A percentile compares a stretch with the other conserved stretches of the same genome.
These are phyloP conservation scores for Peromyscus polionotus DNA, from an alignment of 2,113 vertebrate species.

Conservation along the genomic window DNA sequence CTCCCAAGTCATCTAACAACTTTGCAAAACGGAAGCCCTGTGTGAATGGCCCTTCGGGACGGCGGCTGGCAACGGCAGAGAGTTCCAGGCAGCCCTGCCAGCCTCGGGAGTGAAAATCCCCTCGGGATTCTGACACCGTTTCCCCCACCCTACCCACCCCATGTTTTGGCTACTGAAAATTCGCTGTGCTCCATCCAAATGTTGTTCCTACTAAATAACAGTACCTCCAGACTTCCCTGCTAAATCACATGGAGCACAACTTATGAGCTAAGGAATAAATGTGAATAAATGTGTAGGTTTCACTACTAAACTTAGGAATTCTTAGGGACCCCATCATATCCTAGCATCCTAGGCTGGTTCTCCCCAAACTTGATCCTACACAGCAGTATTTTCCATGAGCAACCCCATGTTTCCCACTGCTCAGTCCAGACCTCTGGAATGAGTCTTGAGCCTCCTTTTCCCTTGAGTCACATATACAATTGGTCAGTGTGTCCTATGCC, in stretches of 20 bases:
- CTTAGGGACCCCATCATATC: background rate
- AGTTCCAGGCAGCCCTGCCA: background rate
- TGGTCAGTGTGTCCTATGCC: background rate
- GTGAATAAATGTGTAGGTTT: background rate
- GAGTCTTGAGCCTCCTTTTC: background rate
- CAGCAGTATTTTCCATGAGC: background rate
- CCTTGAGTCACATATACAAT: background rate
- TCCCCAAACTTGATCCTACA: background rate
- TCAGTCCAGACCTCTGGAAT: slow-evolving; percentile 16
- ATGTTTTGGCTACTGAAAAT: background rate
- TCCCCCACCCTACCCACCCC: background rate
- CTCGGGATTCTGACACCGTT: background rate
- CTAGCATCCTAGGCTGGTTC: background rate
- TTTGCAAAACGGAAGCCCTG: slow-evolving; percentile 29
- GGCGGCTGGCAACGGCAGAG: background rate
- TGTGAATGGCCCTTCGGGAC: background rate
- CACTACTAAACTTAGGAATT: background rate
- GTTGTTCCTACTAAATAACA: background rate
- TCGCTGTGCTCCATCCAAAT: background rate
- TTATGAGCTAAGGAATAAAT: background rate
- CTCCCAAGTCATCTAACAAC: background rate
- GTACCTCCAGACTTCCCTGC: background rate
- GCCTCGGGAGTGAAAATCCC: background rate
- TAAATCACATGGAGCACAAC: background rate
- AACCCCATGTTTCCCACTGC: background rate